Conservation (phyloP, 2,113 vertebrate genomes). For the Labrus mixtus region DNA sequence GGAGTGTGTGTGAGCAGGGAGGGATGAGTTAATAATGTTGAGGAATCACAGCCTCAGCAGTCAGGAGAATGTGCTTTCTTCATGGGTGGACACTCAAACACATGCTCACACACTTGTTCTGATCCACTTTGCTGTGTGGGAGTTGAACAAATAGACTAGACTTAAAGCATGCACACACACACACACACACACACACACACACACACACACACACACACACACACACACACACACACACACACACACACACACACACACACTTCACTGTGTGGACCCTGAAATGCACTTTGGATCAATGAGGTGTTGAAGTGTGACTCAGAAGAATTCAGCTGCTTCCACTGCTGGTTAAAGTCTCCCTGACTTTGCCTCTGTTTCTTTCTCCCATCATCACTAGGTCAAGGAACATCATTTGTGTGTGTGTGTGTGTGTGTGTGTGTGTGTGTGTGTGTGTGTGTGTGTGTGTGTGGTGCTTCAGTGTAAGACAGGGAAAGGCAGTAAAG, state of each 20-base stretch:
- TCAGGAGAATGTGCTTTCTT: conserved; percentile 17
- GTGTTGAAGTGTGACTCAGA: conserved; percentile 57
- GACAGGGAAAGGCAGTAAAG: conserved; percentile 16
- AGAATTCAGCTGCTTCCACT: conserved; percentile 39
- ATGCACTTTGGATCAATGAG: conserved; percentile 43
- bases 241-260: conserved; percentile 10
- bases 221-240: conserved; percentile 11
- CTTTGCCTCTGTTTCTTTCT: conserved; percentile 5
- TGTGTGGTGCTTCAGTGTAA: not conserved
- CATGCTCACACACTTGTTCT: not conserved
- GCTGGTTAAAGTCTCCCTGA: conserved; percentile 14
- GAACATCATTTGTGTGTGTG: conserved; percentile 19
- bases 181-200: conserved; percentile 7
- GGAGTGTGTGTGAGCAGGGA: conserved; percentile 36
- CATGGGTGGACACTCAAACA: conserved; percentile 12
- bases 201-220: conserved; percentile 9
- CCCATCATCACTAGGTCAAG: conserved; percentile 13
- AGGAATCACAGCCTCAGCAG: conserved; percentile 33
- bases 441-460: not conserved
- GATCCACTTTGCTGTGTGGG: not conserved
- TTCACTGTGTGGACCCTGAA: not conserved
- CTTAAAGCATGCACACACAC: conserved; percentile 11
- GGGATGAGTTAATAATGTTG: conserved; percentile 30
- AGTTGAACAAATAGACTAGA: conserved; percentile 2
- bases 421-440: conserved; percentile 1